These are phyloP conservation scores for Tipula lateralis DNA, from an alignment of 2,888 invertebrate genomes.

Conservation along the genomic window DNA sequence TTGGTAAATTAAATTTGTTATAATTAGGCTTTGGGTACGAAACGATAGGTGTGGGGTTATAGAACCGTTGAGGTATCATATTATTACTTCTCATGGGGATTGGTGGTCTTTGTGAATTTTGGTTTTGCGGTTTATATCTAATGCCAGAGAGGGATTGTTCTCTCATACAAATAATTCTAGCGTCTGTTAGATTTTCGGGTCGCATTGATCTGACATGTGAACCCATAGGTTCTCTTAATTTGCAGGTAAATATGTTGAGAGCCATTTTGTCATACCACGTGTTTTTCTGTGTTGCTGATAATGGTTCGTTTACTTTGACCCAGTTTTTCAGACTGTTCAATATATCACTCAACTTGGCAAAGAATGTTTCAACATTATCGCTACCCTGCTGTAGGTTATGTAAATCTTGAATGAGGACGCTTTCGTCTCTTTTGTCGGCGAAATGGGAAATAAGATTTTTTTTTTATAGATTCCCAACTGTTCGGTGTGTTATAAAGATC, in stretches of 20 bases:
- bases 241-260: constrained; percentile 35
- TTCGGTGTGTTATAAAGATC: no score
- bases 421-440: constrained; percentile 32
- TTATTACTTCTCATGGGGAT: background rate
- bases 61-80: background rate
- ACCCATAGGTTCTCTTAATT: constrained; percentile 36
- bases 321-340: constrained; percentile 35
- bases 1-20: no score
- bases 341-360: constrained; percentile 33
- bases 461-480: constrained; percentile 32
- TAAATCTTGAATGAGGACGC: constrained; percentile 31
- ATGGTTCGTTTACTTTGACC: constrained; percentile 32
- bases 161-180: constrained; percentile 34
- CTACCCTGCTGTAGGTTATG: background rate
- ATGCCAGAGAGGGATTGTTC: constrained; percentile 32
- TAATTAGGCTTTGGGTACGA: no score
- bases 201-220: constrained; percentile 37
- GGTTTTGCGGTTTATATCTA: background rate
- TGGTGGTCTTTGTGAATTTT: background rate
- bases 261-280: constrained; percentile 36
- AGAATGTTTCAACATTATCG: constrained; percentile 30
- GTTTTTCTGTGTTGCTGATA: constrained; percentile 31
- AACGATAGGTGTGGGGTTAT: background rate
- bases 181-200: constrained; percentile 34
- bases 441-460: constrained; percentile 32